Conservation (phyloP, 1,140 invertebrate species). For the Cotesia typhae region DNA sequence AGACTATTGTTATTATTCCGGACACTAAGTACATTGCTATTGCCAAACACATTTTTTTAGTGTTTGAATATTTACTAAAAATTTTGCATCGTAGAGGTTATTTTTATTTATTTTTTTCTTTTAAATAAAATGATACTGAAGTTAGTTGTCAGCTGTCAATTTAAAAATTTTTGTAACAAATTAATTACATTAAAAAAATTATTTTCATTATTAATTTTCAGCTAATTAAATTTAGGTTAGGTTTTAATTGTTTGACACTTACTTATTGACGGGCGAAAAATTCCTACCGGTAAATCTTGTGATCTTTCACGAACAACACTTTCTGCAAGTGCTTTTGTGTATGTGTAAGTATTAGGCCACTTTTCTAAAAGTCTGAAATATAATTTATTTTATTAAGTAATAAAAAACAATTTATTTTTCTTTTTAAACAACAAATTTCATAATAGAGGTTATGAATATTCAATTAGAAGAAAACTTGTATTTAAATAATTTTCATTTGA, state of each 20-base stretch:
- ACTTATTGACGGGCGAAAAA: constrained; percentile 75
- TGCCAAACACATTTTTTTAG: constrained; percentile 54
- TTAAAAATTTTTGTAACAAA: too few relatives aligned
- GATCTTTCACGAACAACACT: constrained; percentile 68
- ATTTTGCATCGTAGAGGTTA: constrained; percentile 3
- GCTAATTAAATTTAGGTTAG: too few relatives aligned
- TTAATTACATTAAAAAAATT: too few relatives aligned
- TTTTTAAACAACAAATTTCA: too few relatives aligned
- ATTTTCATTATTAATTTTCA: too few relatives aligned
- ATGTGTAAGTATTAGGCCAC: constrained; percentile 80
- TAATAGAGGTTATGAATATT: too few relatives aligned
- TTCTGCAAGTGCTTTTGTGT: constrained; percentile 79
- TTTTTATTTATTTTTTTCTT: not conserved
- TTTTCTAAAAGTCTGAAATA: constrained; percentile 69
- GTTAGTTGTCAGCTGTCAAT: too few relatives aligned
- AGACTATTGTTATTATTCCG: constrained; percentile 46
- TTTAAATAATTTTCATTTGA: too few relatives aligned
- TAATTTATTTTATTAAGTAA: not conserved
- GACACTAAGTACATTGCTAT: constrained; percentile 54
- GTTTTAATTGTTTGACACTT: constrained; percentile 41
- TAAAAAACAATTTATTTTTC: too few relatives aligned
- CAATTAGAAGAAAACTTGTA: too few relatives aligned
- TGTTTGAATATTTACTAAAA: constrained; percentile 4
- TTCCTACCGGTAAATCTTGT: constrained; percentile 72
- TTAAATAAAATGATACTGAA: not conserved